phyloP scores from a whole-genome alignment of 2,888 invertebrate genomes.

The Anthoptus insignis region DNA sequence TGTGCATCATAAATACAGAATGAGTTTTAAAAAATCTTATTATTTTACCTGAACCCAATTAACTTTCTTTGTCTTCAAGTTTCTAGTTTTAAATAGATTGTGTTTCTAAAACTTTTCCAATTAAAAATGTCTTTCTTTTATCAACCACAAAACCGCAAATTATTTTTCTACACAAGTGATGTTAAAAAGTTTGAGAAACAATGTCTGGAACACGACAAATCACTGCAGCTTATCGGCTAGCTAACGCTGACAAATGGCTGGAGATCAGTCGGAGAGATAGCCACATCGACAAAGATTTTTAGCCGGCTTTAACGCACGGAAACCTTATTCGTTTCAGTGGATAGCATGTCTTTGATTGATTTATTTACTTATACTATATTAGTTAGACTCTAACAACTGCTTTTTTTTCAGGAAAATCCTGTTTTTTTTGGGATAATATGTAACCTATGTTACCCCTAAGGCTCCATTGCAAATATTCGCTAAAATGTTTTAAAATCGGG shows the following conservation, averaged over 20 bases:
- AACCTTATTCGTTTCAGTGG: neutral
- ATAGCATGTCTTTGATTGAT: neutral
- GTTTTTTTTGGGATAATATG: too few relatives aligned
- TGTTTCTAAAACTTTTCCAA: too few relatives aligned
- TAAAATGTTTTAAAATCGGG: too few relatives aligned
- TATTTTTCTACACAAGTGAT: neutral
- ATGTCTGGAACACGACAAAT: constrained; percentile 6
- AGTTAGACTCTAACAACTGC: too few relatives aligned
- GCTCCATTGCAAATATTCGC: too few relatives aligned
- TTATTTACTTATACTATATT: neutral
- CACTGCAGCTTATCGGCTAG: constrained; percentile 16
- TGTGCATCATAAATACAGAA: too few relatives aligned
- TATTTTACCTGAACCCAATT: too few relatives aligned
- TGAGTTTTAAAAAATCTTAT: too few relatives aligned
- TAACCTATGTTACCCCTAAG: too few relatives aligned
- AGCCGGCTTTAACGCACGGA: neutral
- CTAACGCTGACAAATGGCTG: constrained; percentile 12
- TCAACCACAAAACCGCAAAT: neutral
- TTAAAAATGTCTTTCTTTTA: neutral
- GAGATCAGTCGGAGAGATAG: constrained; percentile 20
- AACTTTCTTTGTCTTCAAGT: too few relatives aligned
- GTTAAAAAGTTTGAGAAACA: constrained; percentile 8
- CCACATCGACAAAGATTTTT: constrained; percentile 10
- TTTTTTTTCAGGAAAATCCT: too few relatives aligned
- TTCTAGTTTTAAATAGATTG: too few relatives aligned